Evolutionary conservation across 2,888 invertebrate species (phyloP).

Genomic region (Melieria crassipennis): DNA sequence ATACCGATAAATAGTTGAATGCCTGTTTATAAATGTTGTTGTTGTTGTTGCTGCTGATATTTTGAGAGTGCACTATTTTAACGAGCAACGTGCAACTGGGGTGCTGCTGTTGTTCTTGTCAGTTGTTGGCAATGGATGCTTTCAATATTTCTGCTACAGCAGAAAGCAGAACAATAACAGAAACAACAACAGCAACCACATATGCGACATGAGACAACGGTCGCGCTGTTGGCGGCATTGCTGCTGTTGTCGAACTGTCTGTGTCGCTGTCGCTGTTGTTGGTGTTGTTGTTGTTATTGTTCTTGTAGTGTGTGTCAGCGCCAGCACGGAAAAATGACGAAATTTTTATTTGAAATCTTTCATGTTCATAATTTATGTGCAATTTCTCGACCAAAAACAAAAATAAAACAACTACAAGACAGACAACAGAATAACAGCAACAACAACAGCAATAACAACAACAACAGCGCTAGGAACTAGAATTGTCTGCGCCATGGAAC

Average conservation of each 20-base stretch:
- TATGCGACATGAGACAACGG: background rate
- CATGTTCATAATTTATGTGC: constrained; percentile 35
- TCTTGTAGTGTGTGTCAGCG: background rate
- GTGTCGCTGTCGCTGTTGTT: too few relatives aligned
- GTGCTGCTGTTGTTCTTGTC: too few relatives aligned
- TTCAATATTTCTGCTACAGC: background rate
- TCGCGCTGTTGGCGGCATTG: background rate
- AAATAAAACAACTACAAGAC: background rate
- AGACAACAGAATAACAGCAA: too few relatives aligned
- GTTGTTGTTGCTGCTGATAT: too few relatives aligned
- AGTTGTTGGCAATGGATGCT: too few relatives aligned
- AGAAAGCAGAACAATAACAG: background rate
- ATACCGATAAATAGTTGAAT: too few relatives aligned
- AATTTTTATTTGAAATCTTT: constrained; percentile 34
- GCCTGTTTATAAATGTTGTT: too few relatives aligned
- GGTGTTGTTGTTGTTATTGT: background rate
- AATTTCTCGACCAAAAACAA: constrained; percentile 10
- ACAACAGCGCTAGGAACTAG: too few relatives aligned
- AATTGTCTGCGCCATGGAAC: too few relatives aligned
- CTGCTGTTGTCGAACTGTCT: too few relatives aligned
- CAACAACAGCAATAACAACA: too few relatives aligned
- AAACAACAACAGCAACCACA: background rate
- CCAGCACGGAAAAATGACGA: constrained; percentile 24
- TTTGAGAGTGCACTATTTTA: background rate
- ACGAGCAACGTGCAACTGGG: too few relatives aligned